A percentile compares a stretch with the other conserved stretches of the same genome.
phyloP scores from a whole-genome alignment of 2,797 vertebrate species.

The Leptoclinus maculatus region DNA sequence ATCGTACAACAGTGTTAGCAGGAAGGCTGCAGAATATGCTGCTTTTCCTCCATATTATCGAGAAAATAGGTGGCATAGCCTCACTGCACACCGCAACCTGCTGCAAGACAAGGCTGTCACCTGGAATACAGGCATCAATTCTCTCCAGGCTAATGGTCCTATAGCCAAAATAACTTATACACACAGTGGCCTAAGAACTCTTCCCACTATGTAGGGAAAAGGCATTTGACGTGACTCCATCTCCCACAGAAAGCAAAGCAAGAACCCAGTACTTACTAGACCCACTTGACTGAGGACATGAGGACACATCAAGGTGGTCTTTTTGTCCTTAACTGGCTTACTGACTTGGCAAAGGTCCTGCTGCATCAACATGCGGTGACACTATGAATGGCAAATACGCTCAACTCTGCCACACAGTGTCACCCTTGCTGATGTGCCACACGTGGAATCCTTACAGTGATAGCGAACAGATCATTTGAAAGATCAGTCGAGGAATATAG shows the following conservation, averaged over 20 bases:
- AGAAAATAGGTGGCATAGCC: not conserved
- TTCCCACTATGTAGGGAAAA: not conserved
- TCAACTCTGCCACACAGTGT: not conserved
- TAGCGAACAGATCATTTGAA: not conserved
- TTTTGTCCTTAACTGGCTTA: not conserved
- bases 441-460: not conserved
- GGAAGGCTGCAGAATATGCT: not conserved
- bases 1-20: not conserved
- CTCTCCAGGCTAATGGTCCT: not conserved
- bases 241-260: not conserved
- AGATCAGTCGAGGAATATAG: not conserved
- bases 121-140: not conserved
- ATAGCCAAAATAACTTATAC: not conserved
- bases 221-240: not conserved
- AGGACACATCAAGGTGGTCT: not conserved
- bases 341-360: not conserved
- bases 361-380: not conserved
- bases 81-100: constrained; percentile 4
- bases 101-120: not conserved
- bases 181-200: not conserved
- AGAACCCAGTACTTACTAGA: not conserved
- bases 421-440: not conserved
- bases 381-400: not conserved
- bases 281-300: not conserved
- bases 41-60: not conserved